These are phyloP conservation scores for Chaenodraco wilsoni DNA, from an alignment of 2,797 vertebrate genomes.

Conservation along the genomic window DNA sequence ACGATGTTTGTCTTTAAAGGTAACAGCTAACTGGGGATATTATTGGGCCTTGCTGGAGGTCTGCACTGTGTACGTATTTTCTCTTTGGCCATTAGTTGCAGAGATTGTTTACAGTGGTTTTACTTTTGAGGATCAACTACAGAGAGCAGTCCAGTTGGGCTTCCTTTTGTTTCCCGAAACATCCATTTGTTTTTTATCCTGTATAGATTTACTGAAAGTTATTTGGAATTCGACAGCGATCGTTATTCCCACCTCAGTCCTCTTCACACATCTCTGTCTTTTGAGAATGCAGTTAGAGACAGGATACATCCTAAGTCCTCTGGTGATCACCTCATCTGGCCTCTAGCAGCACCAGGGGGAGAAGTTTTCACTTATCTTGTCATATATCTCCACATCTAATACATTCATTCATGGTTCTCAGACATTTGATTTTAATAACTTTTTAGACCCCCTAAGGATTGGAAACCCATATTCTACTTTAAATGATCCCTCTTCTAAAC, in stretches of 20 bases:
- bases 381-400: not conserved
- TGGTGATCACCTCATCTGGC: not conserved
- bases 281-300: not conserved
- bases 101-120: conserved; percentile 38
- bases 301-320: not conserved
- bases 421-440: no score
- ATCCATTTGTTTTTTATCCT: conserved; percentile 27
- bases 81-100: conserved; percentile 42
- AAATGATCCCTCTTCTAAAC: no score
- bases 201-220: conserved; percentile 22
- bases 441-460: no score
- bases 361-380: no score
- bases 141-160: conserved; percentile 13
- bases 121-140: conserved; percentile 35
- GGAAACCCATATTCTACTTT: no score
- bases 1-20: conserved; percentile 22
- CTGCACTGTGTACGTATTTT: conserved; percentile 30
- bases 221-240: conserved; percentile 9
- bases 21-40: conserved; percentile 50
- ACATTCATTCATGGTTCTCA: no score
- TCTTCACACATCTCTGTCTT: not conserved
- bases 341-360: not conserved
- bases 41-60: conserved; percentile 40
- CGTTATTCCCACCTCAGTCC: conserved; percentile 8
- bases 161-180: conserved; percentile 14